Conservation (phyloP, 2,797 vertebrate species). For the Sus cebifrons region DNA sequence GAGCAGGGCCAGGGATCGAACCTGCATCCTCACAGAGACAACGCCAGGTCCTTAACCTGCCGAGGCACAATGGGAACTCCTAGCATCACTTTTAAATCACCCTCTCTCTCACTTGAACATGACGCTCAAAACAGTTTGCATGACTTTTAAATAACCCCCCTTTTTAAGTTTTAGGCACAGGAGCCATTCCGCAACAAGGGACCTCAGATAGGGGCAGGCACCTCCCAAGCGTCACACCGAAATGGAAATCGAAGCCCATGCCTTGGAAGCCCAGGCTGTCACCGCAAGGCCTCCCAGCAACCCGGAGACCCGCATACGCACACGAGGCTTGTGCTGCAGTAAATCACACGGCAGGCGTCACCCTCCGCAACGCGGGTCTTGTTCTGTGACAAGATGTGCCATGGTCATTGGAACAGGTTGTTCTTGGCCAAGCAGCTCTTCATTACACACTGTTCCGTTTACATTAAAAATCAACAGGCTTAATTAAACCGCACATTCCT, state of each 20-base stretch:
- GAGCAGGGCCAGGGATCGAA: too few relatives aligned
- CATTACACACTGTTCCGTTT: slow-evolving; percentile 59
- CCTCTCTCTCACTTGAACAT: background rate
- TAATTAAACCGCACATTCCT: background rate
- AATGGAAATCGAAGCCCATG: too few relatives aligned
- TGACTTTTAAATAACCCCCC: slow-evolving; percentile 39
- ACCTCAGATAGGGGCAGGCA: fast-evolving
- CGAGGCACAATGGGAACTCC: too few relatives aligned
- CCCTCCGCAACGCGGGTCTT: background rate
- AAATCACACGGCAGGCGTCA: background rate
- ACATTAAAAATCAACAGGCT: slow-evolving; percentile 30
- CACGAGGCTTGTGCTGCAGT: fast-evolving
- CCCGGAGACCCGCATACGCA: fast-evolving
- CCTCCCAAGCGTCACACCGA: background rate
- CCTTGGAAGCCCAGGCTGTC: fast-evolving
- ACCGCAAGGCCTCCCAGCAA: fast-evolving
- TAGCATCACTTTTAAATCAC: background rate
- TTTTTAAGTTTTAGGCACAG: background rate
- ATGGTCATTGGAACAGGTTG: slow-evolving; percentile 31
- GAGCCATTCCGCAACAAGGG: background rate
- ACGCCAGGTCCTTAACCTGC: too few relatives aligned
- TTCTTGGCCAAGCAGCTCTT: slow-evolving; percentile 72
- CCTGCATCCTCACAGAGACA: too few relatives aligned
- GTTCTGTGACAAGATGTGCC: slow-evolving; percentile 54
- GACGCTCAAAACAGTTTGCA: background rate